A percentile compares a stretch with the other conserved stretches of the same genome.
Conservation (phyloP, 2,888 invertebrate genomes). For the Diaperis boleti region DNA sequence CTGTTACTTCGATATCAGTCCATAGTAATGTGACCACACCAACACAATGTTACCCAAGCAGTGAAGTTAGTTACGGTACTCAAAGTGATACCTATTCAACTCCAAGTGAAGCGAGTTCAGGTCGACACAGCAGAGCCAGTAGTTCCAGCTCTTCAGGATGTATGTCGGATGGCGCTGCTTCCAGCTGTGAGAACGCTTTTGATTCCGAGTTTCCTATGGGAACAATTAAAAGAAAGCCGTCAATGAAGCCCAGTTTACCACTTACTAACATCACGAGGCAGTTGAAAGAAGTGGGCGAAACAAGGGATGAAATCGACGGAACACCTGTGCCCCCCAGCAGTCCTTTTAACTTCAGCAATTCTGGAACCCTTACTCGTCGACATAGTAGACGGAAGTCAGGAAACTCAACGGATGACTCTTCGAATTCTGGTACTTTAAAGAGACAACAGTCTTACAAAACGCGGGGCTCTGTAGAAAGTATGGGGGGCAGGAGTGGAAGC, state of each 20-base stretch:
- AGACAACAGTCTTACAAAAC: slow-evolving; percentile 72
- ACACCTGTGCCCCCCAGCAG: slow-evolving; percentile 65
- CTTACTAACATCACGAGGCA: slow-evolving; percentile 91
- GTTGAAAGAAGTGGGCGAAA: slow-evolving; percentile 88
- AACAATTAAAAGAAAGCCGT: slow-evolving; percentile 93
- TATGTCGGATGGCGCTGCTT: slow-evolving; percentile 82
- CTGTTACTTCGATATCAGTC: slow-evolving; percentile 80
- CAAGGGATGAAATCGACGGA: slow-evolving; percentile 70
- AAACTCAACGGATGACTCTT: slow-evolving; percentile 62
- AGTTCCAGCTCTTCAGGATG: slow-evolving; percentile 90
- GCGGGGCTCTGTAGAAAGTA: slow-evolving; percentile 67
- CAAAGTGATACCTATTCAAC: slow-evolving; percentile 65
- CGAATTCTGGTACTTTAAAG: slow-evolving; percentile 68
- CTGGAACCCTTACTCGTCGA: slow-evolving; percentile 67
- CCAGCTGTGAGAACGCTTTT: slow-evolving; percentile 78
- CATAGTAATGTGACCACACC: slow-evolving; percentile 65
- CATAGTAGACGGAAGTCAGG: slow-evolving; percentile 68
- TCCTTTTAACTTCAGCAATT: slow-evolving; percentile 61
- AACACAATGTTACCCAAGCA: slow-evolving; percentile 63
- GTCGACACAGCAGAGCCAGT: slow-evolving; percentile 82
- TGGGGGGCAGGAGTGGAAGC: slow-evolving; percentile 67
- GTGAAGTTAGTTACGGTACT: slow-evolving; percentile 64
- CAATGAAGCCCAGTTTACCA: slow-evolving; percentile 92
- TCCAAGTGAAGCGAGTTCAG: slow-evolving; percentile 63
- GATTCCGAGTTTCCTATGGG: slow-evolving; percentile 83